phyloP scores from a whole-genome alignment of 2,797 vertebrate species.

The Anabas testudineus region DNA sequence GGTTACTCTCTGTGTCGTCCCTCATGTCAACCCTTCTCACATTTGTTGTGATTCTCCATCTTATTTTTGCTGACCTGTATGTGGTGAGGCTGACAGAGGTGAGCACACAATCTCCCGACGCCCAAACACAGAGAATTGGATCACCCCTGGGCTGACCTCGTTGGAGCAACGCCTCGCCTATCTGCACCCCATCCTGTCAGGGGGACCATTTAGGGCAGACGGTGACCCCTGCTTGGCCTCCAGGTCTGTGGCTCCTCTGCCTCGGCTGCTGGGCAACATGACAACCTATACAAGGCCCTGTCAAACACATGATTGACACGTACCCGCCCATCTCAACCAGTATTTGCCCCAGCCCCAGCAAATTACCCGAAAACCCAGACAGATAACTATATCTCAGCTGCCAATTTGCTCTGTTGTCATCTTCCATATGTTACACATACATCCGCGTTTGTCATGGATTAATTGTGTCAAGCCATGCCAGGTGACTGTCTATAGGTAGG shows the following conservation, averaged over 20 bases:
- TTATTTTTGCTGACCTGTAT: conserved; percentile 83
- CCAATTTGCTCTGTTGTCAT: conserved; percentile 51
- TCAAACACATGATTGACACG: conserved; percentile 89
- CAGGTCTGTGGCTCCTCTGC: conserved; percentile 51
- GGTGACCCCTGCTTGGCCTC: conserved; percentile 72
- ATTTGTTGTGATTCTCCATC: conserved; percentile 72
- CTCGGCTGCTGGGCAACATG: conserved; percentile 74
- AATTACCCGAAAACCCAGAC: conserved; percentile 77
- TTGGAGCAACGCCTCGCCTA: conserved; percentile 72
- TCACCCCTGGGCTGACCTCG: conserved; percentile 85
- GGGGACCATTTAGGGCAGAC: conserved; percentile 73
- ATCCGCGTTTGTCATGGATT: conserved; percentile 7
- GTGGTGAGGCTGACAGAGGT: conserved; percentile 83
- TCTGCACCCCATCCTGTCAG: conserved; percentile 72
- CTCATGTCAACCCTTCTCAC: conserved; percentile 44
- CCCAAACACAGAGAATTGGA: conserved; percentile 87
- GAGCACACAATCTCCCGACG: conserved; percentile 81
- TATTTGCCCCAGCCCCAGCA: conserved; percentile 52
- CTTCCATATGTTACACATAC: conserved; percentile 39
- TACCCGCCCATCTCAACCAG: conserved; percentile 71
- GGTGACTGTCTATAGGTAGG: neutral
- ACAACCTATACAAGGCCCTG: conserved; percentile 89
- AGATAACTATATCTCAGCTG: conserved; percentile 45
- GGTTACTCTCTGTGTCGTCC: conserved; percentile 40
- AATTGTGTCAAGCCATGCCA: conserved; percentile 14